Evolutionary conservation across 2,888 invertebrate species (phyloP).

Genomic region (Camptogramma bilineatum): DNA sequence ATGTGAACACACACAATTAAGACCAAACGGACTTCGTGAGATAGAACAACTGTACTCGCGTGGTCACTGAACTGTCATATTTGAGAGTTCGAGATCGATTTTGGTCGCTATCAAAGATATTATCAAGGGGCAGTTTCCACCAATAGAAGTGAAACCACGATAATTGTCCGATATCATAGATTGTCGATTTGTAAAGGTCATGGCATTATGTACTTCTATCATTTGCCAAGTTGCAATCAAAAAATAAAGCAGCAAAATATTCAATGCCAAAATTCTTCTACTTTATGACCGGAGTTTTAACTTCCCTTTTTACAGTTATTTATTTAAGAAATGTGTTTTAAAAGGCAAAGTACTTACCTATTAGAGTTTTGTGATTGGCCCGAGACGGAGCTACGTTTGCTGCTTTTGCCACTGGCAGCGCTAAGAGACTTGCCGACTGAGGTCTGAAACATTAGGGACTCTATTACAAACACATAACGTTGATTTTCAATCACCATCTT

Average conservation of each 20-base stretch:
- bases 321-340: slow-evolving; percentile 36
- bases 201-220: slow-evolving; percentile 39
- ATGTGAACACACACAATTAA: too few relatives aligned
- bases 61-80: too few relatives aligned
- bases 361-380: slow-evolving; percentile 77
- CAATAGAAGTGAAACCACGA: too few relatives aligned
- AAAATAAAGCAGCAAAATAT: slow-evolving; percentile 82
- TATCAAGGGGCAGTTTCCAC: too few relatives aligned
- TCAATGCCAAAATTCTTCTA: slow-evolving; percentile 58
- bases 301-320: slow-evolving; percentile 40
- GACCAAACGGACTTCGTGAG: too few relatives aligned
- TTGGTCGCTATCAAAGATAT: too few relatives aligned
- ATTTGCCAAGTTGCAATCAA: slow-evolving; percentile 59
- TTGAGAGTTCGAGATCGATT: too few relatives aligned
- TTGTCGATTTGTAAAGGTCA: too few relatives aligned
- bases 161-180: too few relatives aligned
- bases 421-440: slow-evolving; percentile 79
- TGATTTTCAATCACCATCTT: too few relatives aligned
- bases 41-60: too few relatives aligned
- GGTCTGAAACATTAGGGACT: slow-evolving; percentile 59
- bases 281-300: slow-evolving; percentile 49
- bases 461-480: neutral
- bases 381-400: slow-evolving; percentile 79
- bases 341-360: slow-evolving; percentile 66
- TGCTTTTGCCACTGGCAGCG: slow-evolving; percentile 76